Evolutionary conservation across 1,140 invertebrate genomes (phyloP).

Genomic region (Atopsyche davidsoni): DNA sequence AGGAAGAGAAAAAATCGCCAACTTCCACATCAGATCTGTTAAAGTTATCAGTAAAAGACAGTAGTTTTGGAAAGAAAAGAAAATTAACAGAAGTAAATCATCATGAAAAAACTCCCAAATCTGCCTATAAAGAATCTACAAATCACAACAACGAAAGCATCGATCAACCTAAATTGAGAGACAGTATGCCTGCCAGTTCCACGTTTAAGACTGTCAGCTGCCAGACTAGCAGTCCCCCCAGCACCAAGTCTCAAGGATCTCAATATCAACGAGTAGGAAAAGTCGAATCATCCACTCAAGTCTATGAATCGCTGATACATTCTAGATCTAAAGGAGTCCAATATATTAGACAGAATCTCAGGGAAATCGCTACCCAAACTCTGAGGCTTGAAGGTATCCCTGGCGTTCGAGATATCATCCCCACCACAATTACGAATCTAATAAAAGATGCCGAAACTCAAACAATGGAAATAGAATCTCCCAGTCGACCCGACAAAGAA

Average conservation of each 20-base stretch:
- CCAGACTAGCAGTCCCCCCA: constrained; percentile 5
- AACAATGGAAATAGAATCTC: not conserved
- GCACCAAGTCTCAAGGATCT: constrained; percentile 18
- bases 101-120: not conserved
- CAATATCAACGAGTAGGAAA: constrained; percentile 21
- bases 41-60: no score
- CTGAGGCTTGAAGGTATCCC: constrained; percentile 11
- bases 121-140: not conserved
- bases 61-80: no score
- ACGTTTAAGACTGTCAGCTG: not conserved
- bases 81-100: not conserved
- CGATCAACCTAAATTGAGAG: no score
- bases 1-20: no score
- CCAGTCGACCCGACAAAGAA: not conserved
- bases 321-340: constrained; percentile 25
- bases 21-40: no score
- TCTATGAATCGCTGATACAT: constrained; percentile 25
- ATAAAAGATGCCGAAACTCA: not conserved
- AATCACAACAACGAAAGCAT: not conserved
- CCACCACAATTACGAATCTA: not conserved
- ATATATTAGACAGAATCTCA: not conserved
- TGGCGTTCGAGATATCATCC: not conserved
- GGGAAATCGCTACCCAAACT: constrained; percentile 17
- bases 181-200: no score
- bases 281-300: constrained; percentile 23